Evolutionary conservation across 2,113 vertebrate genomes (phyloP).

Genomic region (Caloenas nicobarica): DNA sequence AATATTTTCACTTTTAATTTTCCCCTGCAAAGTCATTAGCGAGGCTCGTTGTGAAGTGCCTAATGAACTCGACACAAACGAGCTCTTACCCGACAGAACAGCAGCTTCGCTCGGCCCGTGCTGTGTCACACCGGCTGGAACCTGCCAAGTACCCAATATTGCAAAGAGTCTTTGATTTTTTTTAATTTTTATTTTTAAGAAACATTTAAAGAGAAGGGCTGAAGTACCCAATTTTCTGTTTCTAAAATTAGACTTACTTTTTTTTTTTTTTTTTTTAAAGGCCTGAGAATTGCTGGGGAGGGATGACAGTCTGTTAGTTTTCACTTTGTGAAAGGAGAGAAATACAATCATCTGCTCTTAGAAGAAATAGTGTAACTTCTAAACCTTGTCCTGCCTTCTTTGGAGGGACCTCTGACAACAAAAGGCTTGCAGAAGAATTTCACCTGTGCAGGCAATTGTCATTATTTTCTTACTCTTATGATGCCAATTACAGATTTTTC

Average conservation of each 20-base stretch:
- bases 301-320: not conserved
- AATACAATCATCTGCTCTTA: not conserved
- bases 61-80: not conserved
- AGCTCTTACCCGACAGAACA: not conserved
- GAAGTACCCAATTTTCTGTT: not conserved
- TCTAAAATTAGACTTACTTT: not conserved
- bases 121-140: too few relatives aligned
- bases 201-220: not conserved
- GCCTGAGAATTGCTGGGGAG: not conserved
- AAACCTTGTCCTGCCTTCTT: not conserved
- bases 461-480: not conserved
- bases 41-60: rapidly evolving
- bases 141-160: too few relatives aligned
- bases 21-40: not conserved
- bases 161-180: not conserved
- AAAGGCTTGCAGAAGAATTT: not conserved
- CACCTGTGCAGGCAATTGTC: rapidly evolving
- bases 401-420: not conserved
- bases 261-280: not conserved
- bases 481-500: not conserved
- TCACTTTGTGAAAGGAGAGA: not conserved
- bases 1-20: not conserved
- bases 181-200: not conserved
- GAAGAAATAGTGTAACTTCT: not conserved
- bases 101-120: not conserved